Evolutionary conservation across 1,140 invertebrate species (phyloP), one percentile per base, ranked within the genome.

Genomic region (Aphelinus certus): DNA sequence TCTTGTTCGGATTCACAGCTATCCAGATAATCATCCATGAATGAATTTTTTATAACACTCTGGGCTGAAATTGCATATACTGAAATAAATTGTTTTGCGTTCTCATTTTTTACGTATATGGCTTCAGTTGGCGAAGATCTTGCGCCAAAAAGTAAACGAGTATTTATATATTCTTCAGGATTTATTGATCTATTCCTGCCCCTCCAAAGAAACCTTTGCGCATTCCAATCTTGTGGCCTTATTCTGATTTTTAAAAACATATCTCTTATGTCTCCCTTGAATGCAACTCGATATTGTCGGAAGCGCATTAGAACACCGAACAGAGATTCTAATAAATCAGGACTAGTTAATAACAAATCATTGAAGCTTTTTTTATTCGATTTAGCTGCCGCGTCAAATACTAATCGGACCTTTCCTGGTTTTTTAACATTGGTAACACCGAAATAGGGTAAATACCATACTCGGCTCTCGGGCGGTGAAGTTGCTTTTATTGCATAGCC

Each of bases 61-160:
- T 1, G 9, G 0, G 42, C 63, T 3, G 57, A 56, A 7, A 57
- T n/a, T 7, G 71, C 49, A 68, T 57, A n/a, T 0, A 46, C 2
- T 2, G 3, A 10, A 60, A 7, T 3, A 42, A 55, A 49, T 47
- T 26, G 6, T 55, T 47, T 10, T 0, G 77, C 77, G 47, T 81
- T 81, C 42, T 56, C 64, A 55, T 85, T 76, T n/a, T 80, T 77
- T 0, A 86, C 77, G 73, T 69, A 79, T n/a, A 81, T 49, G 7
- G 63, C 63, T 5, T 46, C 3, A 49, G 46, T 49, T 3, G 63
- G 63, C 2, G 48, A 65, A 2, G 63, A 65, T 51, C 7, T 49
- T 42, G 48, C 63, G 47, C 63, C 63, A 26, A 65, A 65, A 3
- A 65, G 6, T 3, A 65, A 9, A 5, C 2, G 10, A 26, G 3